A percentile compares a stretch with the other conserved stretches of the same genome.
Evolutionary conservation across 2,888 invertebrate genomes (phyloP).

Genomic region (Pharmacophagus antenor): DNA sequence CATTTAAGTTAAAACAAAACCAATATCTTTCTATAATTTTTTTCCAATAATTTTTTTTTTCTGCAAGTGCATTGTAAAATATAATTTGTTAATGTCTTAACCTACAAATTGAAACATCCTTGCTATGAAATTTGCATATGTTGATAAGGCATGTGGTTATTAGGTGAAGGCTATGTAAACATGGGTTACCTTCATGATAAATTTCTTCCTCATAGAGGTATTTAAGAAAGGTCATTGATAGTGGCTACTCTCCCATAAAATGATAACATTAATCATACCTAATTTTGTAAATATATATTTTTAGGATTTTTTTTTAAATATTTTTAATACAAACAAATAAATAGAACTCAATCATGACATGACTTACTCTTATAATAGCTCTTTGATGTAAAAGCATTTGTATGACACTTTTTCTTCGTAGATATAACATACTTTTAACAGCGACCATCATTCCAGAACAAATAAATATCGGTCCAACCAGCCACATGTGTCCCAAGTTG

Average conservation of each 20-base stretch:
- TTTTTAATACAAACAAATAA: not conserved
- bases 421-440: constrained; percentile 84
- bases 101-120: constrained; percentile 25
- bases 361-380: constrained; percentile 81
- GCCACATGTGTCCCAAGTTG: constrained; percentile 85
- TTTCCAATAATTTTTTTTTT: not conserved
- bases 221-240: constrained; percentile 3
- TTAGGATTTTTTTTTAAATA: not conserved
- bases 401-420: constrained; percentile 83
- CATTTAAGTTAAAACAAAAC: not conserved
- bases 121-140: constrained; percentile 21
- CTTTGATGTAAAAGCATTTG: constrained; percentile 84
- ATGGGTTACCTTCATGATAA: constrained; percentile 21
- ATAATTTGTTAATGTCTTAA: not conserved
- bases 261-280: not conserved
- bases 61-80: not conserved
- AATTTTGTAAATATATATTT: not conserved
- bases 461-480: constrained; percentile 84
- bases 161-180: constrained; percentile 30
- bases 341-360: constrained; percentile 12
- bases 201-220: constrained; percentile 16
- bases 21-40: not conserved
- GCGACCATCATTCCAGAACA: constrained; percentile 86
- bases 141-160: constrained; percentile 28
- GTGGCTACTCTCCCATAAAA: not conserved